Percentiles rank a stretch among this genome's conserved stretches.
Evolutionary conservation across 1,140 invertebrate genomes (phyloP).

Genomic region (Pentalonia nigronervosa): DNA sequence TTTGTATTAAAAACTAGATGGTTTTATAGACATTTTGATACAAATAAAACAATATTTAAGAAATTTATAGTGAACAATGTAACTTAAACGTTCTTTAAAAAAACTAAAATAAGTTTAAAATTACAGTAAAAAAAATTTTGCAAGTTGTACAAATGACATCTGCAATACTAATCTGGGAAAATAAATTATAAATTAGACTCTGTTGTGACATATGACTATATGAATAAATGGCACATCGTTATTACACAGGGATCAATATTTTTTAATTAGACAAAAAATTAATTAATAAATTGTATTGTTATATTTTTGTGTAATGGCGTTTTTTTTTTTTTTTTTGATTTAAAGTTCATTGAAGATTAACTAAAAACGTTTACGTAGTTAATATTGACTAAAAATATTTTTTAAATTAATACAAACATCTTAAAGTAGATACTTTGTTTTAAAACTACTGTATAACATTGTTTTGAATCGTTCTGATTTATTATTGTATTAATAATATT

Average conservation of each 20-base stretch:
- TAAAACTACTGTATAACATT: neutral
- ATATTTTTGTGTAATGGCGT: neutral
- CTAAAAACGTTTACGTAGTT: neutral
- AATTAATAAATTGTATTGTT: neutral
- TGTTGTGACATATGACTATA: neutral
- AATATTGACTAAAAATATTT: neutral
- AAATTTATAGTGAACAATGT: too few relatives aligned
- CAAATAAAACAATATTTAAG: too few relatives aligned
- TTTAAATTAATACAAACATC: neutral
- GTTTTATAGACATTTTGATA: too few relatives aligned
- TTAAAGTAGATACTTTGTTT: neutral
- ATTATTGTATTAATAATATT: neutral
- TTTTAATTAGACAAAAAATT: neutral
- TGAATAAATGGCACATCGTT: neutral
- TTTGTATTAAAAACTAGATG: too few relatives aligned
- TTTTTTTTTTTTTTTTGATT: neutral
- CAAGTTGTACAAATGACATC: neutral
- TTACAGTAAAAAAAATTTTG: too few relatives aligned
- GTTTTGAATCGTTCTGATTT: neutral
- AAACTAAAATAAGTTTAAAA: too few relatives aligned
- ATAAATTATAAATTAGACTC: neutral
- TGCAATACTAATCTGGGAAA: neutral
- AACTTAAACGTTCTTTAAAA: too few relatives aligned
- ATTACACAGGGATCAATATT: neutral
- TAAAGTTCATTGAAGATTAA: neutral